Conservation (phyloP, 2,888 invertebrate species). For the Agrypnus murinus region DNA sequence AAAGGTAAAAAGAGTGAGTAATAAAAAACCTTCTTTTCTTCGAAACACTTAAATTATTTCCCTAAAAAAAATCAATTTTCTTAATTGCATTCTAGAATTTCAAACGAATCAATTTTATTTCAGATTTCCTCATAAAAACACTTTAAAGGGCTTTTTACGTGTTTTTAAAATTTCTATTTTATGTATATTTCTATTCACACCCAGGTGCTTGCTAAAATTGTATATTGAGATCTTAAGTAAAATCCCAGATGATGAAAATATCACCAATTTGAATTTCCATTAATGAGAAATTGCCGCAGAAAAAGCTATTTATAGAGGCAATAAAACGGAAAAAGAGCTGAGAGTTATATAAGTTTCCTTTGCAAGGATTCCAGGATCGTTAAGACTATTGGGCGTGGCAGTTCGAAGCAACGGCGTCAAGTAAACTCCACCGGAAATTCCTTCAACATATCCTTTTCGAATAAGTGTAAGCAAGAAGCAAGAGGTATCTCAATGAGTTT, state of each 20-base stretch:
- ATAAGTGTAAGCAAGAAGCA: slow-evolving; percentile 1
- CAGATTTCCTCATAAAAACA: no score
- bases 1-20: background rate
- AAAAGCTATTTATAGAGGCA: slow-evolving; percentile 16
- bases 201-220: no score
- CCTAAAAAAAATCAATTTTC: no score
- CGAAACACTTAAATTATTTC: no score
- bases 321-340: slow-evolving; percentile 11
- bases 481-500: slow-evolving; percentile 14
- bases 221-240: no score
- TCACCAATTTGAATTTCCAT: background rate
- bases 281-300: background rate
- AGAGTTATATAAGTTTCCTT: slow-evolving; percentile 10
- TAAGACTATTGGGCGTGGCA: slow-evolving; percentile 29
- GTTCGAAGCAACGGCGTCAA: slow-evolving; percentile 8
- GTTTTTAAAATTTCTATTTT: no score
- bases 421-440: slow-evolving; percentile 10
- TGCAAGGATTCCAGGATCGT: slow-evolving; percentile 1
- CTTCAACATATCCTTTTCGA: background rate
- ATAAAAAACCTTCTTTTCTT: no score
- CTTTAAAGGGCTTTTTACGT: no score
- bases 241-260: background rate
- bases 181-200: no score
- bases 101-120: no score
- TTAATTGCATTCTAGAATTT: no score